These are phyloP conservation scores for Standfussiana lucernea DNA, from an alignment of 2,888 invertebrate genomes.

Conservation along the genomic window DNA sequence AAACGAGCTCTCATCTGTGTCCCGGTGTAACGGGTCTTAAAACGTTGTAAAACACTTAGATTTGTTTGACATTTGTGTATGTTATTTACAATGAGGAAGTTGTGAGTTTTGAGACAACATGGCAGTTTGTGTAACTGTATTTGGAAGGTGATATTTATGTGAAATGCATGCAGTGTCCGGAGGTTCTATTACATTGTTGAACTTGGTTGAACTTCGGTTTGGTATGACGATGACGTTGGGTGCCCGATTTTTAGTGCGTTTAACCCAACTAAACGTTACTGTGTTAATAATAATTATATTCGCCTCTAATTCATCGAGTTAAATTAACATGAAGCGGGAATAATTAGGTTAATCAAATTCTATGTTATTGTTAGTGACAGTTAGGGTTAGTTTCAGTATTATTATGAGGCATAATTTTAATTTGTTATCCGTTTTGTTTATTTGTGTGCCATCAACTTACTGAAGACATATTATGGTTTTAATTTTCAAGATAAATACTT, in stretches of 20 bases:
- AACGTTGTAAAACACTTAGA: slow-evolving; percentile 64
- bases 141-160: slow-evolving; percentile 58
- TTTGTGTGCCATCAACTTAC: background rate
- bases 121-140: slow-evolving; percentile 64
- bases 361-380: background rate
- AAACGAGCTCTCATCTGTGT: slow-evolving; percentile 56
- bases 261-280: background rate
- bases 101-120: slow-evolving; percentile 51
- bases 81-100: slow-evolving; percentile 63
- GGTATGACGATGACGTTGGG: background rate
- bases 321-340: background rate
- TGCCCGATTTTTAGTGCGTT: slow-evolving; percentile 12
- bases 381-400: background rate
- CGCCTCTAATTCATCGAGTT: background rate
- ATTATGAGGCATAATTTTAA: background rate
- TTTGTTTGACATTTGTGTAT: slow-evolving; percentile 68
- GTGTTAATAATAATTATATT: background rate
- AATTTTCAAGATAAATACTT: background rate
- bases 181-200: slow-evolving; percentile 56
- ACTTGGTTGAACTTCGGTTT: slow-evolving; percentile 50
- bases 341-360: slow-evolving; percentile 9
- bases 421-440: background rate
- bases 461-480: background rate
- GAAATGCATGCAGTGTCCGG: slow-evolving; percentile 27
- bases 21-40: slow-evolving; percentile 61